These are phyloP conservation scores for Pipa parva DNA, from an alignment of 2,113 vertebrate species.

Conservation along the genomic window DNA sequence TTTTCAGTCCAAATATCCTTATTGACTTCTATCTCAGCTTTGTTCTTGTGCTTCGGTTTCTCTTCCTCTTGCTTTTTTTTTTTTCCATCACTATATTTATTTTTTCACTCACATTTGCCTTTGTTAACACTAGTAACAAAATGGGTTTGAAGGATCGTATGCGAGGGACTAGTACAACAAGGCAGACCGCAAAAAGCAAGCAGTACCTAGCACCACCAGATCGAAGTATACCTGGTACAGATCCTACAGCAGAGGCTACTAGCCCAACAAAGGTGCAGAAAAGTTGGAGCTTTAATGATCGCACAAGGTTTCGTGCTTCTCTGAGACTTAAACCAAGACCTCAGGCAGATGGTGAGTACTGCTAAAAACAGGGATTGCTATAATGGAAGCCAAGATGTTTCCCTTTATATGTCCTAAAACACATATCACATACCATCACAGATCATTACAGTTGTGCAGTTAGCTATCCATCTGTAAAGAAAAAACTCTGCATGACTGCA, in stretches of 20 bases:
- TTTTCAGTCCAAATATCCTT: neutral
- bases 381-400: too few species aligned
- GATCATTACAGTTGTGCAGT: too few species aligned
- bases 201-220: slow-evolving; percentile 67
- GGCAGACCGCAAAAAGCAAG: slow-evolving; percentile 64
- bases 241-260: slow-evolving; percentile 69
- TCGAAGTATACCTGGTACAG: slow-evolving; percentile 66
- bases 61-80: neutral
- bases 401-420: too few species aligned
- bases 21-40: neutral
- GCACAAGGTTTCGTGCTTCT: slow-evolving; percentile 89
- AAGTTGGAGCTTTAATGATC: slow-evolving; percentile 97
- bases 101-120: slow-evolving; percentile 10
- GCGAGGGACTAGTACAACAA: slow-evolving; percentile 77
- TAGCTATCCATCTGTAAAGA: too few species aligned
- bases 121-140: slow-evolving; percentile 71
- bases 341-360: slow-evolving; percentile 69
- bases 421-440: too few species aligned
- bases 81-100: neutral
- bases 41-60: neutral
- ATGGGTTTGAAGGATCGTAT: slow-evolving; percentile 92
- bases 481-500: too few species aligned
- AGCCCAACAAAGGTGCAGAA: slow-evolving; percentile 94
- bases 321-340: slow-evolving; percentile 80
- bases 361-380: too few species aligned